phyloP scores from a whole-genome alignment of 2,888 invertebrate species.

The Eupithecia vulgata region DNA sequence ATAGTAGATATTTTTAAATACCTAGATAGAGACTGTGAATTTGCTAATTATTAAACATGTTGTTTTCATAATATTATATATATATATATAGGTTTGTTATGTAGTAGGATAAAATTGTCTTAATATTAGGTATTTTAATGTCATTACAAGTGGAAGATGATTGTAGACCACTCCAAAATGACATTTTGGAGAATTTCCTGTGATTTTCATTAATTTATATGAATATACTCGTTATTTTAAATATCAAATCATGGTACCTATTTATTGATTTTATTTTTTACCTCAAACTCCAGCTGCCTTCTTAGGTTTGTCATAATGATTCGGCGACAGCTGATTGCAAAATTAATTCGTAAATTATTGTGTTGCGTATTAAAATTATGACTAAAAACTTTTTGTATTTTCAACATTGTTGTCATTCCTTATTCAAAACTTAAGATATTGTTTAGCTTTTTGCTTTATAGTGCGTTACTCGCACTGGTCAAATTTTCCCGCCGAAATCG shows the following conservation, averaged over 20 bases:
- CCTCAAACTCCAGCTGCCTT: neutral
- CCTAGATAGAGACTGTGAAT: neutral
- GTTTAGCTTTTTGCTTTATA: too few species aligned
- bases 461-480: too few species aligned
- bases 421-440: too few species aligned
- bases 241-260: neutral
- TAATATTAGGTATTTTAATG: neutral
- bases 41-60: neutral
- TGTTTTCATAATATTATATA: neutral
- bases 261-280: neutral
- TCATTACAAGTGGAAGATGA: neutral
- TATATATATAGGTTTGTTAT: neutral
- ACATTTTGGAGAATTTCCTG: conserved; percentile 13
- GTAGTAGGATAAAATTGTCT: neutral
- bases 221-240: conserved; percentile 16
- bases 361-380: too few species aligned
- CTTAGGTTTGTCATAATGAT: too few species aligned
- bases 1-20: neutral
- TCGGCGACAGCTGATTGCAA: too few species aligned
- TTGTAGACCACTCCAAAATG: conserved; percentile 23
- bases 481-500: too few species aligned
- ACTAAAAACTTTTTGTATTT: too few species aligned
- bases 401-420: too few species aligned
- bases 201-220: conserved; percentile 24
- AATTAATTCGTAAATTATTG: too few species aligned